A percentile compares a stretch with the other conserved stretches of the same genome.
Evolutionary conservation across 2,888 invertebrate species (phyloP).

Genomic region (Trissoscelio sp.): DNA sequence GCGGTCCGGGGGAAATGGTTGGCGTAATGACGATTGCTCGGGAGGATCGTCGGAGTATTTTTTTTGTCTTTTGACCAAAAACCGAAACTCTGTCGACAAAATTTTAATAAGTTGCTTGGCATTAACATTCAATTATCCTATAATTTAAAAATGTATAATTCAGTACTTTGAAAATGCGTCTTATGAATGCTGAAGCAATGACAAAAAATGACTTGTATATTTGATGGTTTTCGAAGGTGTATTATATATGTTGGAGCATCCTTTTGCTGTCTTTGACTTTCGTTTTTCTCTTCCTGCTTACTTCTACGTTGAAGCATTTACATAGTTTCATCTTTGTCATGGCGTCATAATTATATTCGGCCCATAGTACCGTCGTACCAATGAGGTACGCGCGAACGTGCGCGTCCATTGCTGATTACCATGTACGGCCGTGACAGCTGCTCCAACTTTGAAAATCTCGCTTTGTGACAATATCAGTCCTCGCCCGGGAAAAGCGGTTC

Average conservation of each 20-base stretch:
- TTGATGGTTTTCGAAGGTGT: background rate
- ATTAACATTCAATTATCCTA: conserved; percentile 24
- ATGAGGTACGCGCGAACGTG: conserved; percentile 39
- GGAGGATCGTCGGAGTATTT: background rate
- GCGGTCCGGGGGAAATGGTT: conserved; percentile 67
- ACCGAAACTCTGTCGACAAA: background rate
- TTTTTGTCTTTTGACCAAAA: conserved; percentile 4
- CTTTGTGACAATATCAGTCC: conserved; percentile 51
- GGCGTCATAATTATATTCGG: conserved; percentile 37
- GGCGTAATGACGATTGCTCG: conserved; percentile 55
- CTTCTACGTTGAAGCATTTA: background rate
- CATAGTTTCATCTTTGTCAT: background rate
- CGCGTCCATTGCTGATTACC: conserved; percentile 51
- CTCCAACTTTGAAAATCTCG: conserved; percentile 56
- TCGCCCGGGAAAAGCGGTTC: conserved; percentile 43
- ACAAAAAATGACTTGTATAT: too few species aligned
- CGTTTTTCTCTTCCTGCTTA: background rate
- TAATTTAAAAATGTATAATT: conserved; percentile 41
- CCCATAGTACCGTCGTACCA: conserved; percentile 19
- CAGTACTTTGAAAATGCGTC: background rate
- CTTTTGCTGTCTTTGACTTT: conserved; percentile 1
- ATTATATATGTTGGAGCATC: background rate
- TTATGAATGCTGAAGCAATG: background rate
- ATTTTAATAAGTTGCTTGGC: conserved; percentile 6
- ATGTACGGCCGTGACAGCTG: conserved; percentile 54